Evolutionary conservation across 2,797 vertebrate genomes (phyloP).

Genomic region (Tapera naevia): DNA sequence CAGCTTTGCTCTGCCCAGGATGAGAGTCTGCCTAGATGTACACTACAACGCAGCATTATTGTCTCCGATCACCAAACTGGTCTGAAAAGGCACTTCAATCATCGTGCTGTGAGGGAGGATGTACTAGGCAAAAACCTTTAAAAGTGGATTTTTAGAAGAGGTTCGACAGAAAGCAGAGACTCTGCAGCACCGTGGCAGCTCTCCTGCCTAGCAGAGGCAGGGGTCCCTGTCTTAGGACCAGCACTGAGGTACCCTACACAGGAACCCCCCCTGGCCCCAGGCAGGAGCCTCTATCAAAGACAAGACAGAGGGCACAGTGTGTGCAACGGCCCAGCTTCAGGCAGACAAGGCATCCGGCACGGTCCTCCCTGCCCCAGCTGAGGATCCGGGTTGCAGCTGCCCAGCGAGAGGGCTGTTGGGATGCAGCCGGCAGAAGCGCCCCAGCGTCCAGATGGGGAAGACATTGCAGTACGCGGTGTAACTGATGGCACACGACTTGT

Average conservation of each 20-base stretch:
- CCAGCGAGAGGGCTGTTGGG: slow-evolving; percentile 78
- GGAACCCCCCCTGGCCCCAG: rapidly evolving
- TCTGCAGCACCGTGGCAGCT: background rate
- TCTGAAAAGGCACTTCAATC: slow-evolving; percentile 33
- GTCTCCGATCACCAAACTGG: background rate
- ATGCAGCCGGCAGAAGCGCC: slow-evolving; percentile 85
- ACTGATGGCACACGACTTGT: slow-evolving; percentile 95
- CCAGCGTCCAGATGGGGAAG: slow-evolving; percentile 92
- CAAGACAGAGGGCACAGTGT: background rate
- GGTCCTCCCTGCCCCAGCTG: background rate
- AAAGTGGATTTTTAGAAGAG: background rate
- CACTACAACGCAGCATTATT: background rate
- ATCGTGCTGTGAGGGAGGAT: background rate
- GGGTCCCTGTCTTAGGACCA: background rate
- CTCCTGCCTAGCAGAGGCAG: background rate
- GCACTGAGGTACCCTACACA: background rate
- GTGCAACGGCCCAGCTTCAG: background rate
- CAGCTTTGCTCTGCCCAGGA: background rate
- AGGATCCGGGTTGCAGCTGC: slow-evolving; percentile 37
- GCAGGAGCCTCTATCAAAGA: rapidly evolving
- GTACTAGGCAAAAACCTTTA: background rate
- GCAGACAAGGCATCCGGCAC: background rate
- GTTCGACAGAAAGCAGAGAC: background rate
- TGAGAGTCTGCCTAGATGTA: background rate
- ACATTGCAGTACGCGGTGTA: slow-evolving; percentile 92